Base-by-base conservation (phyloP, 2,888 invertebrate species). In the Hydrotaea diabolus region DNA sequence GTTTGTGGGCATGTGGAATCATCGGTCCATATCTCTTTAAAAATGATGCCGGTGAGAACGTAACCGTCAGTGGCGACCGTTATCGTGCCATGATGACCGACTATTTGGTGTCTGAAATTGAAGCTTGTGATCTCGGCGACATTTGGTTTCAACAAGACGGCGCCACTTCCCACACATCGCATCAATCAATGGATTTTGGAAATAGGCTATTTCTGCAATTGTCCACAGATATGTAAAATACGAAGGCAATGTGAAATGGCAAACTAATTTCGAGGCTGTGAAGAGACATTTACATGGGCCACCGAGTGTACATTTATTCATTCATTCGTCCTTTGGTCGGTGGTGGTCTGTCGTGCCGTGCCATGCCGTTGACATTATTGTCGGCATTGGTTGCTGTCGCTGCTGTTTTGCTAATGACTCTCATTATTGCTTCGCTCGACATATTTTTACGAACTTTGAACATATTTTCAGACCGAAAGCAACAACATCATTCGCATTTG, bases 381-480 rank as follows among this genome's bases (percentile, higher is more conserved):
- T 21, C 66, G 55, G 43, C 72, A 46, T 23, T 53, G 49, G 19
- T 26, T 53, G 43, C 59, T 81, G 64, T 73, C 72, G 59, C 77
- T 77, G 62, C 31, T 62, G 74, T 76, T 76, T 31, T 82, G 13
- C 55, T 80, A 85, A 85, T 82, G 82, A 77, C 26, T 21, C 53
- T 77, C 71, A 80, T 85, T 85, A 82, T 53, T 81, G 76, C 75
- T 62, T 36, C 15, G 71, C 59, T 62, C 8, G 72, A 62, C 72
- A 36, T 36, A n/a, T 62, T 78, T 55, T 53, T 39, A 69, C 69
- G 23, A 69, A 19, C 69, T 21, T 46, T 46, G 11, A 23, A 15
- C 57, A 74, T 43, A 62, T 74, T 74, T 74, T 26, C 17, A 17
- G 23, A 36, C 55, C 7, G 3, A 31, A 7, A 4, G 31, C 7